These are phyloP conservation scores for Eristalis arbustorum DNA, from an alignment of 2,888 invertebrate genomes.

Conservation along the genomic window DNA sequence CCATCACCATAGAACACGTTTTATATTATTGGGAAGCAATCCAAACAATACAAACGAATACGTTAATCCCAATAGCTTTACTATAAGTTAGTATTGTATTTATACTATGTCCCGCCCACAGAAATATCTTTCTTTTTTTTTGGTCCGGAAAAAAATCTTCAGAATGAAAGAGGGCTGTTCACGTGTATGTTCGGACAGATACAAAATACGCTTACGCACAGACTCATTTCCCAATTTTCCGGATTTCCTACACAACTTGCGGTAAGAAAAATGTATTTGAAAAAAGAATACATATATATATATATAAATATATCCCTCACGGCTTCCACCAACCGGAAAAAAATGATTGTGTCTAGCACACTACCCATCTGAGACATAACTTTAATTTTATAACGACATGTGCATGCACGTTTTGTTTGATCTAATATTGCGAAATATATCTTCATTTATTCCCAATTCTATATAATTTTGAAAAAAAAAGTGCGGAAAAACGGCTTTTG, in stretches of 20 bases:
- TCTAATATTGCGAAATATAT: neutral
- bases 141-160: conserved; percentile 17
- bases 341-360: conserved; percentile 25
- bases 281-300: conserved; percentile 6
- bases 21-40: conserved; percentile 15
- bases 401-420: neutral
- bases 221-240: conserved; percentile 41
- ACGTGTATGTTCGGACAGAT: conserved; percentile 30
- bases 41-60: conserved; percentile 3
- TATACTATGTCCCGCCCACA: conserved; percentile 29
- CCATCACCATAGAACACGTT: conserved; percentile 19
- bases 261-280: conserved; percentile 24
- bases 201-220: conserved; percentile 37
- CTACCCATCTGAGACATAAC: neutral
- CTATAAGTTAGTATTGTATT: neutral
- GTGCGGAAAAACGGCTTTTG: neutral
- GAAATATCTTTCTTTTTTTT: conserved; percentile 14
- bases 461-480: neutral
- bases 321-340: conserved; percentile 12
- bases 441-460: neutral
- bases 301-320: neutral
- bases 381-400: conserved; percentile 7
- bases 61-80: neutral
- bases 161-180: conserved; percentile 31
- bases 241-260: conserved; percentile 31